Conservation (phyloP, 2,888 invertebrate species). For the Amiota communis region DNA sequence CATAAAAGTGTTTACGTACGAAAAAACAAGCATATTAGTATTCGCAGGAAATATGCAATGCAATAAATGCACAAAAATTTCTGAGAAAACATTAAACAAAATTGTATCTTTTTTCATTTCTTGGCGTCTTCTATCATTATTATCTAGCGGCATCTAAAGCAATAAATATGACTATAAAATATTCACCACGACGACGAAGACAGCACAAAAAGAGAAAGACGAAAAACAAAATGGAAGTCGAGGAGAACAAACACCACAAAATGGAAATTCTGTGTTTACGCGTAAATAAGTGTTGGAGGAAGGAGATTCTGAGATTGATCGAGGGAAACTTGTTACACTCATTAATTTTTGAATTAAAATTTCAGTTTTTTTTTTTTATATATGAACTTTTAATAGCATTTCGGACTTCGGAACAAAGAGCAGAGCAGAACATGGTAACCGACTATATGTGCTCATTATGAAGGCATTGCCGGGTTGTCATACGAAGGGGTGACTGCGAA, state of each 20-base stretch:
- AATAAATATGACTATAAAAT: slow-evolving; percentile 25
- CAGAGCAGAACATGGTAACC: slow-evolving; percentile 26
- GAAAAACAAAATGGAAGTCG: slow-evolving; percentile 69
- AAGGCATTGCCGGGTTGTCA: background rate
- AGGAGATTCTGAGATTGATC: no score
- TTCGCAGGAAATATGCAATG: background rate
- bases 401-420: slow-evolving; percentile 14
- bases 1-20: slow-evolving; percentile 24
- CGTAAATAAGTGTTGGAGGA: no score
- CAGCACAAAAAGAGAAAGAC: background rate
- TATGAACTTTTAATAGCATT: no score
- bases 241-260: slow-evolving; percentile 26
- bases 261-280: slow-evolving; percentile 9
- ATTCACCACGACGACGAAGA: slow-evolving; percentile 53
- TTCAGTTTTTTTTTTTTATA: no score
- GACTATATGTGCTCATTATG: background rate
- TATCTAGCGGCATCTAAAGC: background rate
- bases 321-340: no score
- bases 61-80: background rate
- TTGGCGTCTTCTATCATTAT: background rate
- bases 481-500: slow-evolving; percentile 1
- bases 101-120: background rate
- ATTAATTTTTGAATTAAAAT: no score
- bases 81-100: background rate
- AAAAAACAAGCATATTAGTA: background rate